A percentile compares a stretch with the other conserved stretches of the same genome.
Conservation (phyloP, 2,797 vertebrate species). For the Chiropotes sagulatus region DNA sequence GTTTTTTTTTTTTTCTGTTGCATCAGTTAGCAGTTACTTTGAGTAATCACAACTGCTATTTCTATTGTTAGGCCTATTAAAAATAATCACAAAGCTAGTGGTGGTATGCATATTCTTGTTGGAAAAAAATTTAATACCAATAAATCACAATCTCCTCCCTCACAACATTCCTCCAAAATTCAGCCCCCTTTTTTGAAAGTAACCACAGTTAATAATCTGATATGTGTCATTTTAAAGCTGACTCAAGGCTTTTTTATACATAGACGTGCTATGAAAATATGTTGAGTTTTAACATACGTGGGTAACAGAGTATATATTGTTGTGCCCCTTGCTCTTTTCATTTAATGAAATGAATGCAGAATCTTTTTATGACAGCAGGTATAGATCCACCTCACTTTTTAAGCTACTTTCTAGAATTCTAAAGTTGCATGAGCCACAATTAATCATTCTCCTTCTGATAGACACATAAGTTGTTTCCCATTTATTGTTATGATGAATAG, state of each 20-base stretch:
- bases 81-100: background rate
- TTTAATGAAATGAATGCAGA: background rate
- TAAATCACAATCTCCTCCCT: background rate
- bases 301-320: background rate
- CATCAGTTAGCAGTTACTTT: background rate
- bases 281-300: background rate
- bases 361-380: background rate
- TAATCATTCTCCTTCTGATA: background rate
- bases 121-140: background rate
- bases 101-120: background rate
- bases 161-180: background rate
- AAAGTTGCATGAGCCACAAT: background rate
- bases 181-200: background rate
- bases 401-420: background rate
- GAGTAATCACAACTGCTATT: background rate
- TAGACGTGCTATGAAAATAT: background rate
- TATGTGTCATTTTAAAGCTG: background rate
- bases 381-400: background rate
- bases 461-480: background rate
- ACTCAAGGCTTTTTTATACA: background rate
- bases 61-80: background rate
- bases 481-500: background rate
- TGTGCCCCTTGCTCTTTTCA: background rate
- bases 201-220: background rate
- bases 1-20: background rate